Percentiles rank a stretch among this genome's conserved stretches.
Evolutionary conservation across 2,888 invertebrate species (phyloP).

Genomic region (Tanytarsus gracilentus): DNA sequence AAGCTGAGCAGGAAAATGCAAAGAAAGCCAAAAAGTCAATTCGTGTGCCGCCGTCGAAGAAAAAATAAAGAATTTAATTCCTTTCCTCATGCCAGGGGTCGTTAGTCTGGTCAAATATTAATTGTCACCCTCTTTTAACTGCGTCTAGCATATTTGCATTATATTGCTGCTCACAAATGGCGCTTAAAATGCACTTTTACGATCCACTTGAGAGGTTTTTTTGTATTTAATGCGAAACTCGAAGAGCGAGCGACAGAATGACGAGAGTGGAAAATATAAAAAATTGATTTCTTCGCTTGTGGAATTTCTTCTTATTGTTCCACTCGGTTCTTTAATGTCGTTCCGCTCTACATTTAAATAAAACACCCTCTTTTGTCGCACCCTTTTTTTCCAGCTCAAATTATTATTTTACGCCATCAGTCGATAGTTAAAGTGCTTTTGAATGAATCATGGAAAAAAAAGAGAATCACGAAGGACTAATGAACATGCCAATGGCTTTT

Average conservation of each 20-base stretch:
- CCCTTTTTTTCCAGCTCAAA: background rate
- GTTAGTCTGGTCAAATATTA: no score
- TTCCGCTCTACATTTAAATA: background rate
- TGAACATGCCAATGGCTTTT: no score
- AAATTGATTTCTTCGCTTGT: slow-evolving; percentile 17
- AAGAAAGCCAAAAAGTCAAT: slow-evolving; percentile 1
- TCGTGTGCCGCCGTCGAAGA: no score
- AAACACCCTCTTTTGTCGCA: background rate
- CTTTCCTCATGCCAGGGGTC: no score
- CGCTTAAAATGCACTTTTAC: no score
- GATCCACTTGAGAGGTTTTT: no score
- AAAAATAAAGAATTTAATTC: no score
- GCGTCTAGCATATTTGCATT: no score
- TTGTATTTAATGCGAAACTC: no score
- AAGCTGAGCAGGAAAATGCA: background rate
- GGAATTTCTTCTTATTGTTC: background rate
- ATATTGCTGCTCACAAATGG: no score
- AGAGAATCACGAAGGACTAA: background rate
- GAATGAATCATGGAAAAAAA: background rate
- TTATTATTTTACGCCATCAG: background rate
- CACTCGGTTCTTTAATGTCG: background rate
- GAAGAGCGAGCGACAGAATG: no score
- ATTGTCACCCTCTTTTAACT: no score
- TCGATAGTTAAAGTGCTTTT: background rate
- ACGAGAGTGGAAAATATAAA: background rate